phyloP scores from a whole-genome alignment of 1,140 invertebrate species.

The Phocides pigmalion region DNA sequence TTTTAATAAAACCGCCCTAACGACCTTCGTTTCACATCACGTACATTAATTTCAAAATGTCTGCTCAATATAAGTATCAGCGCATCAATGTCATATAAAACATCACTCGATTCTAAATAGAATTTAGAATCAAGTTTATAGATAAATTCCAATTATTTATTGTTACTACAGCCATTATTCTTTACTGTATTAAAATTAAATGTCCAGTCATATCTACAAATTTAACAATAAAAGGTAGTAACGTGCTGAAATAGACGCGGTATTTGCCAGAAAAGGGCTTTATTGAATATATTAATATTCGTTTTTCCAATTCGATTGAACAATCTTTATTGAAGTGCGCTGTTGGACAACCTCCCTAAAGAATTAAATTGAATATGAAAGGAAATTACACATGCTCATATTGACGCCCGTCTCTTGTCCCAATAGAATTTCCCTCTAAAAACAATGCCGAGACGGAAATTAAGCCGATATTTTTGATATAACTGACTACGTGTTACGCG shows the following conservation, averaged over 20 bases:
- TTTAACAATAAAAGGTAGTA: not conserved
- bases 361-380: slow-evolving; percentile 71
- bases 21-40: slow-evolving; percentile 31
- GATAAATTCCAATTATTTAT: no score
- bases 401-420: slow-evolving; percentile 58
- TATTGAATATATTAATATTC: slow-evolving; percentile 46
- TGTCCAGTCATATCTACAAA: not conserved
- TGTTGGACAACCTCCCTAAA: slow-evolving; percentile 54
- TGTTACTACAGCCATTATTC: no score
- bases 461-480: slow-evolving; percentile 68
- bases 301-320: slow-evolving; percentile 46
- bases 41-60: slow-evolving; percentile 12
- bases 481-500: slow-evolving; percentile 37
- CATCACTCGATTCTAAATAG: not conserved
- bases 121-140: no score
- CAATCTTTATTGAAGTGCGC: slow-evolving; percentile 47
- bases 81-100: not conserved
- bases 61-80: not conserved
- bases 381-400: slow-evolving; percentile 74
- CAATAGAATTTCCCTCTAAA: slow-evolving; percentile 69
- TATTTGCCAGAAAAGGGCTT: not conserved
- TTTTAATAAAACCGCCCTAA: slow-evolving; percentile 48
- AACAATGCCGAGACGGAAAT: slow-evolving; percentile 75
- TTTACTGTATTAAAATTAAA: no score
- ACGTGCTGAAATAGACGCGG: slow-evolving; percentile 1